Base-by-base conservation (phyloP, 2,888 invertebrate species). In the Micropterix aruncella region DNA sequence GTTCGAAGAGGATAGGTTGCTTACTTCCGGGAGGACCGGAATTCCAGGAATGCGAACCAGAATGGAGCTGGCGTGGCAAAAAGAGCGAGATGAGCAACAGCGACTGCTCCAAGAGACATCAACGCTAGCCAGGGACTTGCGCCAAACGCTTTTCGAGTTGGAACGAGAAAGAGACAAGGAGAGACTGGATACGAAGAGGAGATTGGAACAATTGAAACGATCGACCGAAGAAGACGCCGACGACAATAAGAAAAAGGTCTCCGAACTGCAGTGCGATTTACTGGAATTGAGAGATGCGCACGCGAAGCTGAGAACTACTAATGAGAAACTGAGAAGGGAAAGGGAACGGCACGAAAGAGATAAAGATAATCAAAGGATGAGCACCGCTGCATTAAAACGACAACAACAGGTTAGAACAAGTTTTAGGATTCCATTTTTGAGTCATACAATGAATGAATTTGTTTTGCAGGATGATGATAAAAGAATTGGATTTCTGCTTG, bases 51-150 rank as follows among this genome's bases (percentile, higher is more conserved):
- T 88, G 53, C 83, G 86, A 55, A 88, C 92, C 2, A 79, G 87
- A 43, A 80, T 93, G 75, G 92, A 93, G 60, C 68, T 93, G 14
- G 89, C 91, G 0, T 93, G 93, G 93, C 91, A 91, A 57, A 93
- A 91, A 59, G 93, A 93, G 62, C 73, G 93, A 16, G 90, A 91
- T 60, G 92, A 93, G 55, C 90, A 91, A 55, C 91, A 91, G 53
- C 72, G 91, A n/a, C 63, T 93, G 37, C 65, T 93, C 19, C 89
- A 90, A 59, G 93, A 93, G 66, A 90, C 91, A 0, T 88, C 90
- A 37, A 91, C 90, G 0, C 71, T 93, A 47, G 91, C 92, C 1
- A 71, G 90, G 47, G 93, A 93, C 60, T 66, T 93, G 41, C 70
- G 90, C 12, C 91, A 90, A 62, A 91, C 91, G 0, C 71, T 91